Conservation (phyloP, 2,888 invertebrate species). For the Cephus runcator region DNA sequence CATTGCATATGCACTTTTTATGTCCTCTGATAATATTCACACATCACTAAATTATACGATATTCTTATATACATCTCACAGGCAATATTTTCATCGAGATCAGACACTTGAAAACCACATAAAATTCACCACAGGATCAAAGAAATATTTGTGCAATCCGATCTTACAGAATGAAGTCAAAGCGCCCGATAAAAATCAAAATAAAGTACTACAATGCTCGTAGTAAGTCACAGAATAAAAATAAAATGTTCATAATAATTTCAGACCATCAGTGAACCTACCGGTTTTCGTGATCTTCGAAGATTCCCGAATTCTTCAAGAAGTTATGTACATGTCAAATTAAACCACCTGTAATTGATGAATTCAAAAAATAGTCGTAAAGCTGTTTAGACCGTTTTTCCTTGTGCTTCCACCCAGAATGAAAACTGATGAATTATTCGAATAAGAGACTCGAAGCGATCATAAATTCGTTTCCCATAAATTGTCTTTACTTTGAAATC, state of each 20-base stretch:
- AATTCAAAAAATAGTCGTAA: not conserved
- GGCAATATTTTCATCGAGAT: not conserved
- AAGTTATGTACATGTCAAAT: not conserved
- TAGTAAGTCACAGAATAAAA: not conserved
- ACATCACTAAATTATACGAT: not conserved
- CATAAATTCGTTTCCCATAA: not conserved
- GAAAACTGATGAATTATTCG: not conserved
- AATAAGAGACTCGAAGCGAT: not conserved
- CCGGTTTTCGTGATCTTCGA: not conserved
- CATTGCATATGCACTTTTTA: not conserved
- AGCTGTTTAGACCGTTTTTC: not conserved
- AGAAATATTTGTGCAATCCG: not conserved
- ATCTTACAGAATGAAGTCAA: not conserved
- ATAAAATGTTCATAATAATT: not conserved
- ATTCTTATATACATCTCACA: not conserved
- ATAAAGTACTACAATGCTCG: not conserved
- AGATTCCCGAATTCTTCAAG: not conserved
- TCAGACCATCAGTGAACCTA: not conserved
- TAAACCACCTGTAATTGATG: not conserved
- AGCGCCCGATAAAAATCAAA: not conserved
- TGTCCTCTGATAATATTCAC: not conserved
- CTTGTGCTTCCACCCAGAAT: not conserved
- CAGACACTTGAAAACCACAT: not conserved
- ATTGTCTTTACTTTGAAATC: slow-evolving; percentile 16
- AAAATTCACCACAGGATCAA: not conserved